Percentiles rank a stretch among this genome's conserved stretches.
These are phyloP conservation scores for Boleophthalmus pectinirostris DNA, from an alignment of 2,113 vertebrate genomes.

Conservation along the genomic window DNA sequence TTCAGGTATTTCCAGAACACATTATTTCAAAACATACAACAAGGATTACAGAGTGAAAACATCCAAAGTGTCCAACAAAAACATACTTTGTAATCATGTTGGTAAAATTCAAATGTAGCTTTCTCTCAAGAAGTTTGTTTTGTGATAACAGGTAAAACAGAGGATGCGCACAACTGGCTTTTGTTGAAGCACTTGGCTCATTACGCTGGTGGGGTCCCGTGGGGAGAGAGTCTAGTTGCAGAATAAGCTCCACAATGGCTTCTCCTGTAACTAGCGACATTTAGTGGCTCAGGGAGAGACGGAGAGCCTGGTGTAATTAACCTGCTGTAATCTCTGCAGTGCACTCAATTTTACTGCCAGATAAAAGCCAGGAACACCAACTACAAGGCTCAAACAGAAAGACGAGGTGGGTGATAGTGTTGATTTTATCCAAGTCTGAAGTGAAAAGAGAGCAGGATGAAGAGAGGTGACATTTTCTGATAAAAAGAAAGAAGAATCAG, in stretches of 20 bases:
- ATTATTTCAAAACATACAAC: too few species aligned
- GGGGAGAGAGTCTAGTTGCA: slow-evolving; percentile 25
- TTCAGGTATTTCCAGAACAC: too few species aligned
- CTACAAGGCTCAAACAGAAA: slow-evolving; percentile 19
- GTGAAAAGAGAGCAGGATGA: not conserved
- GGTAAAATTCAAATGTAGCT: slow-evolving; percentile 21
- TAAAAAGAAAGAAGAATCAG: not conserved
- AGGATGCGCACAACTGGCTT: slow-evolving; percentile 26
- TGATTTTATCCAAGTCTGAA: slow-evolving; percentile 14
- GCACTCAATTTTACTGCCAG: slow-evolving; percentile 17
- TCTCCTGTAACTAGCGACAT: slow-evolving; percentile 31
- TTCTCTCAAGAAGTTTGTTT: slow-evolving; percentile 14
- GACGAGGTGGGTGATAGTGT: slow-evolving; percentile 11
- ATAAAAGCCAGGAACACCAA: slow-evolving; percentile 15
- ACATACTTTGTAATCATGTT: not conserved
- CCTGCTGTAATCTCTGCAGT: slow-evolving; percentile 21
- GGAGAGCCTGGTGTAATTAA: slow-evolving; percentile 43
- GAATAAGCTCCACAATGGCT: slow-evolving; percentile 31
- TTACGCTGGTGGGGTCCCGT: slow-evolving; percentile 27
- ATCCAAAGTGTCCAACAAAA: too few species aligned
- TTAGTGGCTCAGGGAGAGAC: slow-evolving; percentile 23
- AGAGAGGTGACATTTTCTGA: slow-evolving; percentile 15
- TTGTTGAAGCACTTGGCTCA: slow-evolving; percentile 34
- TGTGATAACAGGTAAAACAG: slow-evolving; percentile 33
- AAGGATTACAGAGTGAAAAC: too few species aligned